Percentiles rank a stretch among this genome's conserved stretches.
Evolutionary conservation across 2,888 invertebrate genomes (phyloP).

Genomic region (Strigamia transsilvanica): DNA sequence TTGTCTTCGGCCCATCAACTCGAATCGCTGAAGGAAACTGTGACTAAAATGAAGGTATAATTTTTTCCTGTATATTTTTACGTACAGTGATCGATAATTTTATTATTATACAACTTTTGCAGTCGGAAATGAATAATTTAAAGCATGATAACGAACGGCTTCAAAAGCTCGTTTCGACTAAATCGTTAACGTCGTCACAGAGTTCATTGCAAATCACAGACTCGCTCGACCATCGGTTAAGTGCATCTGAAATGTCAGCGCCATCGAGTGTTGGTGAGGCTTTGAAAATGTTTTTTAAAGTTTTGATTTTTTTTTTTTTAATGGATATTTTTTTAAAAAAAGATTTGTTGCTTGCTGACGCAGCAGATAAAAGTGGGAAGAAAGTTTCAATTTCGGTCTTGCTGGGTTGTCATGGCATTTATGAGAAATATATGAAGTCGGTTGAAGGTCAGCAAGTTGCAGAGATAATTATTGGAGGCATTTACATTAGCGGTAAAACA

Average conservation of each 20-base stretch:
- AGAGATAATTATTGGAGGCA: slow-evolving; percentile 84
- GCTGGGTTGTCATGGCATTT: slow-evolving; percentile 73
- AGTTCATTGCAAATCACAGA: slow-evolving; percentile 64
- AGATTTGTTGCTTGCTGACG: slow-evolving; percentile 63
- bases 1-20: slow-evolving; percentile 96
- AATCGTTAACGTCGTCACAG: slow-evolving; percentile 67
- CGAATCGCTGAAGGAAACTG: slow-evolving; percentile 94
- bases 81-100: neutral
- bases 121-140: slow-evolving; percentile 89
- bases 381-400: slow-evolving; percentile 87
- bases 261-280: slow-evolving; percentile 57
- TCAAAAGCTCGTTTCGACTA: slow-evolving; percentile 79
- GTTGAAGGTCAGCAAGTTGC: slow-evolving; percentile 62
- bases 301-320: neutral
- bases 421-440: slow-evolving; percentile 51
- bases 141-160: slow-evolving; percentile 96
- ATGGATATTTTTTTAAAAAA: slow-evolving; percentile 52
- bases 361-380: slow-evolving; percentile 70
- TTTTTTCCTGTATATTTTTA: neutral
- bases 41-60: slow-evolving; percentile 93
- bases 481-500: slow-evolving; percentile 90
- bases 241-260: slow-evolving; percentile 58
- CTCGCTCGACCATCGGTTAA: slow-evolving; percentile 57
- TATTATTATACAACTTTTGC: neutral
- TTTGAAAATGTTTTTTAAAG: neutral